Evolutionary conservation across 2,888 invertebrate genomes (phyloP).

Genomic region (Thera obeliscata): DNA sequence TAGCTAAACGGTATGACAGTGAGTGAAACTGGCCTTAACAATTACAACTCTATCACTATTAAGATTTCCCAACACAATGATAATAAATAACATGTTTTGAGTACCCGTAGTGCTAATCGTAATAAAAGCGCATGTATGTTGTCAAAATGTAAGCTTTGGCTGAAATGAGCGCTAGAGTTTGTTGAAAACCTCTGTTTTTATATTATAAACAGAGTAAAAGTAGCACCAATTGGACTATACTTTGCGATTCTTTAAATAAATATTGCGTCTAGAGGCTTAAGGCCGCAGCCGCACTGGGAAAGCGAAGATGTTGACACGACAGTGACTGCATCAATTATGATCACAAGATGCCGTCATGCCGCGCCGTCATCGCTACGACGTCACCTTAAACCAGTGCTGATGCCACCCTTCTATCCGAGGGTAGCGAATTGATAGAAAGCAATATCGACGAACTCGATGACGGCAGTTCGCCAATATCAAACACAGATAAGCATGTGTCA

Average conservation of each 20-base stretch:
- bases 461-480: background rate
- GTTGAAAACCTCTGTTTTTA: background rate
- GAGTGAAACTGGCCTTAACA: background rate
- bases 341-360: too few species aligned
- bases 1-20: background rate
- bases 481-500: background rate
- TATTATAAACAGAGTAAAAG: background rate
- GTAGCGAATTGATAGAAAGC: background rate
- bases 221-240: background rate
- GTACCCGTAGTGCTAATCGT: background rate
- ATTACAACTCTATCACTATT: background rate
- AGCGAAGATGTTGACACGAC: background rate
- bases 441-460: constrained; percentile 1
- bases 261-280: background rate
- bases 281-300: background rate
- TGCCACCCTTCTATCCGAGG: background rate
- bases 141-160: background rate
- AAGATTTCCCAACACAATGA: background rate
- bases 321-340: background rate
- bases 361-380: too few species aligned
- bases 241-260: background rate
- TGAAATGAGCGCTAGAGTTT: background rate
- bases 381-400: background rate
- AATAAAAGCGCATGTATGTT: background rate
- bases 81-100: background rate